A percentile compares a stretch with the other conserved stretches of the same genome.
Evolutionary conservation across 2,113 vertebrate genomes (phyloP).

Genomic region (Myodes glareolus): DNA sequence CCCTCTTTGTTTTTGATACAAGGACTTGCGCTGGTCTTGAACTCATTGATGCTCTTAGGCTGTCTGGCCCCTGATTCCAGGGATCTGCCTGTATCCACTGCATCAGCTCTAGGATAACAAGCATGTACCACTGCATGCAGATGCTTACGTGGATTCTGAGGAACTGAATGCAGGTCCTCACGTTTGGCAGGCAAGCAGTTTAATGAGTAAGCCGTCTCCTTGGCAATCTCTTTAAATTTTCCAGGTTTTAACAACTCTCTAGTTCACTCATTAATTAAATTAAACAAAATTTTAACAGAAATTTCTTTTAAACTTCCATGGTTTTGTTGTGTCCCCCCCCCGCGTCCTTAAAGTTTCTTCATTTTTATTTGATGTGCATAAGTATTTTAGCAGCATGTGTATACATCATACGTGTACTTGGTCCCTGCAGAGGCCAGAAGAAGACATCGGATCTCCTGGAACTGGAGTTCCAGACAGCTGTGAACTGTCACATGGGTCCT

Average conservation of each 20-base stretch:
- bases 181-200: not conserved
- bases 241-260: constrained; percentile 1
- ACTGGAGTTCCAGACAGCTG: not conserved
- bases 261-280: not conserved
- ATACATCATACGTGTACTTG: too few relatives aligned
- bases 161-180: too few relatives aligned
- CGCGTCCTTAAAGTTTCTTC: not conserved
- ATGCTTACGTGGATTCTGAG: not conserved
- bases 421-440: not conserved
- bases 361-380: not conserved
- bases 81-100: too few relatives aligned
- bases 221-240: not conserved
- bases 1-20: not conserved
- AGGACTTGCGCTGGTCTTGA: too few relatives aligned
- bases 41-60: not conserved
- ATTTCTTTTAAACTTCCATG: not conserved
- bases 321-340: not conserved
- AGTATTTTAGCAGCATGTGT: not conserved
- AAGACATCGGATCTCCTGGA: not conserved
- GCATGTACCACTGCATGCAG: too few relatives aligned
- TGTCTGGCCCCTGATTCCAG: too few relatives aligned
- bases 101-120: not conserved
- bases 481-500: not conserved
- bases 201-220: not conserved
- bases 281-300: constrained; percentile 25